A percentile compares a stretch with the other conserved stretches of the same genome.
These are phyloP conservation scores for Lucilia sericata DNA, from an alignment of 1,140 invertebrate species.

Conservation along the genomic window DNA sequence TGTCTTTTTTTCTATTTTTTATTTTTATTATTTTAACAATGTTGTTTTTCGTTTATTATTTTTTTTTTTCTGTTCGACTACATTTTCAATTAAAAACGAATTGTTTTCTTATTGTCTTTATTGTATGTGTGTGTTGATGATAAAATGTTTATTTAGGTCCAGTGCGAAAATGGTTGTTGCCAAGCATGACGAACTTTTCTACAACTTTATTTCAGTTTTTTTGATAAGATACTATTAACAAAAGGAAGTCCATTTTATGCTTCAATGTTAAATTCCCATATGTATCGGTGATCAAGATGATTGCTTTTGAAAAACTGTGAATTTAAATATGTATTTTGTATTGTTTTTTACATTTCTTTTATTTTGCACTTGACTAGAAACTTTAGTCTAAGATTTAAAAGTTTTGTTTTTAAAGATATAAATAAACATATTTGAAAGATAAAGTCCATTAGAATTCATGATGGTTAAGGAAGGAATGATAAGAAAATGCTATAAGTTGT, in stretches of 20 bases:
- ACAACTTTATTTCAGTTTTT: not conserved
- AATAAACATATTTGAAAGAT: conserved; percentile 9
- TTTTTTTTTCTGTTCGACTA: not conserved
- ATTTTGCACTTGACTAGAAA: not conserved
- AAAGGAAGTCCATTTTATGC: conserved; percentile 22
- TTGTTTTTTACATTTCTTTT: not conserved
- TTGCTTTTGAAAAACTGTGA: not conserved
- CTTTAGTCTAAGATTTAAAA: not conserved
- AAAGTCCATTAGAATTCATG: not conserved
- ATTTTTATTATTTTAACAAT: conserved; percentile 11
- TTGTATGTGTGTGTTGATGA: conserved; percentile 14
- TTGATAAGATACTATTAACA: not conserved
- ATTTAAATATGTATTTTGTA: conserved; percentile 1
- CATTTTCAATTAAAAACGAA: conserved; percentile 43
- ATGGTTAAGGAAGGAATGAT: too few relatives aligned
- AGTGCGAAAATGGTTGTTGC: conserved; percentile 40
- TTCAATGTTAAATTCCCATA: conserved; percentile 7
- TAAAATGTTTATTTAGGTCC: conserved; percentile 41
- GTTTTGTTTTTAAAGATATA: not conserved
- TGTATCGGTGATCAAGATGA: conserved; percentile 20
- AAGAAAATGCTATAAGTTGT: too few relatives aligned
- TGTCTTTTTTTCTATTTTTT: not conserved
- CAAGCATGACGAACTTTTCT: conserved; percentile 37
- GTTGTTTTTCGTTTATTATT: conserved; percentile 1
- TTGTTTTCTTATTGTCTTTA: conserved; percentile 42